These are phyloP conservation scores for Phymastichus coffea DNA, from an alignment of 1,140 invertebrate species.

Conservation along the genomic window DNA sequence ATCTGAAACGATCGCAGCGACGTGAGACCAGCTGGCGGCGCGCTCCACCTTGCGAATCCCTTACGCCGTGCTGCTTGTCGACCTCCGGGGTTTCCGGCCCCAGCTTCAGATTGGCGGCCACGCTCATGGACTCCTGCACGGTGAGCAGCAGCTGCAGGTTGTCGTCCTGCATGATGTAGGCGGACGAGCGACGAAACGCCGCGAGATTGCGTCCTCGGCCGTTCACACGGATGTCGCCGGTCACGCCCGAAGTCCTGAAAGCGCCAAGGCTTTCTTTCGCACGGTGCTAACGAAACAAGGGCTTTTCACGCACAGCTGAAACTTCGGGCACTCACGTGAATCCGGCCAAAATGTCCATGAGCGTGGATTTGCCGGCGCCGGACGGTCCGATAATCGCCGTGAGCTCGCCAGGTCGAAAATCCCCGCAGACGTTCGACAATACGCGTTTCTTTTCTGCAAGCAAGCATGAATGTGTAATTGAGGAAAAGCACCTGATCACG, in stretches of 20 bases:
- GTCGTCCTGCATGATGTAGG: conserved; percentile 91
- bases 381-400: conserved; percentile 85
- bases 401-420: conserved; percentile 66
- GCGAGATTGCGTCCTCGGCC: conserved; percentile 70
- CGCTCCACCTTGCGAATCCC: not conserved
- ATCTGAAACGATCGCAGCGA: conserved; percentile 53
- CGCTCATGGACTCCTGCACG: conserved; percentile 81
- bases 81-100: conserved; percentile 42
- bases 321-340: conserved; percentile 61
- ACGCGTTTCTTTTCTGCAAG: conserved; percentile 60
- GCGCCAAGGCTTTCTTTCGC: not conserved
- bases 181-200: conserved; percentile 79
- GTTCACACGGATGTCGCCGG: conserved; percentile 65
- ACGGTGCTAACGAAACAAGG: not conserved
- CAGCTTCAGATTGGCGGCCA: conserved; percentile 85
- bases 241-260: conserved; percentile 58
- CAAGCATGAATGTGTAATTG: not conserved
- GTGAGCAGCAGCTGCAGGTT: conserved; percentile 78
- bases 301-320: not conserved
- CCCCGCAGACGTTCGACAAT: conserved; percentile 62
- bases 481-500: not conserved
- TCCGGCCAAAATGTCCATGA: conserved; percentile 74
- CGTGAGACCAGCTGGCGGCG: not conserved
- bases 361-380: conserved; percentile 82
- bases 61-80: not conserved